Evolutionary conservation across 1,140 invertebrate genomes (phyloP), one percentile per base, ranked within the genome.

Genomic region (Leptopilina clavipes): DNA sequence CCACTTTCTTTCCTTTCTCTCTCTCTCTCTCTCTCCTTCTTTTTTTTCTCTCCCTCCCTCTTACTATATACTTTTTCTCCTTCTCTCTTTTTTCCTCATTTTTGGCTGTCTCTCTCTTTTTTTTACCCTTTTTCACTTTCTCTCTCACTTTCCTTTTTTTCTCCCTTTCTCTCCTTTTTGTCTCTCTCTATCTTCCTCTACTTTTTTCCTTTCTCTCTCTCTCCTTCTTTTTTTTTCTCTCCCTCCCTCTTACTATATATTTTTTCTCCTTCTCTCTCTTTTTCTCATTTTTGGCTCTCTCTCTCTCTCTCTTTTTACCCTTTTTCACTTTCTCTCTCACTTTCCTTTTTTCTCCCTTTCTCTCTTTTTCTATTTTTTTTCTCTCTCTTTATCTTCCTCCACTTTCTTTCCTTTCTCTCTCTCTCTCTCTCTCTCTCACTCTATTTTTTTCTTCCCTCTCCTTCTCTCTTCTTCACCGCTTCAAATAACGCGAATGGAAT

Each of bases 401-500:
- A 31, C 52, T 73, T 76, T 72, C 37, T 70, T 48, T 18, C 48
- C 8, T 40, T 40, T 6, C 0, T 45, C 2, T 14, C 6, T 0
- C 5, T 45, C 14, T 45, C 14, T n/a, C 14, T 45, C 2, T 9
- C 8, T 9, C 8, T 40, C 19, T 31, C 5, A 1, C 25, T 31
- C 5, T 31, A 2, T 5, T 31, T 44, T 44, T 1, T 44, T 59
- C 9, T 11, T 8, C 10, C 12, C 14, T 54, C 14, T 70, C 17
- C 44, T 56, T 48, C 25, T 54, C 45, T 56, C 54, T 19, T 19
- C 19, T 19, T 73, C 70, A 71, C 37, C 54, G 17, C 31, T 45
- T 22, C 56, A 22, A 74, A 45, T 44, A 70, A 56, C 11, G 74
- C 76, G 40, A 78, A 81, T 75, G 71, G 75, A 81, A 81, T 79